phyloP scores from a whole-genome alignment of 2,113 vertebrate species.

The Phyllostomus hastatus region DNA sequence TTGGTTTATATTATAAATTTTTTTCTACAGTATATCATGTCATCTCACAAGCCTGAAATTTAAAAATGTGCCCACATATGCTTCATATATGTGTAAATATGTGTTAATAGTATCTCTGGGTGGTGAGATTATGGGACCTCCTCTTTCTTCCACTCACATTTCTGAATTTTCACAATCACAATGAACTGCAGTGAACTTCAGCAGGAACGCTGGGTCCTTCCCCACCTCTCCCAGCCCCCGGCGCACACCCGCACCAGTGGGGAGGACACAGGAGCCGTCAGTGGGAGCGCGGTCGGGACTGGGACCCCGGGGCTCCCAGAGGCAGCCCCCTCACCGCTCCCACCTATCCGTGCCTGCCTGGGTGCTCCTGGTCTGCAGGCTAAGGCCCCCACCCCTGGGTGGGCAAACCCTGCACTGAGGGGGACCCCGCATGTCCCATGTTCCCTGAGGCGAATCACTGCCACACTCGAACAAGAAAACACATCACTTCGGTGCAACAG shows the following conservation, averaged over 20 bases:
- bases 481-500: background rate
- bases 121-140: background rate
- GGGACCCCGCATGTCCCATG: background rate
- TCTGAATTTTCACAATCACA: background rate
- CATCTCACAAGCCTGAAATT: background rate
- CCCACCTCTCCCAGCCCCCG: background rate
- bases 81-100: background rate
- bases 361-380: background rate
- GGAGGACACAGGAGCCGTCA: too few relatives aligned
- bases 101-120: background rate
- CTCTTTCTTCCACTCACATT: background rate
- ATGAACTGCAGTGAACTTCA: background rate
- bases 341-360: background rate
- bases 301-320: background rate
- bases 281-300: background rate
- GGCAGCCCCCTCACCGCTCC: background rate
- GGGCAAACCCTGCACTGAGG: background rate
- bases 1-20: background rate
- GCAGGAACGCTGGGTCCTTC: background rate
- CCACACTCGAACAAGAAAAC: background rate
- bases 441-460: background rate
- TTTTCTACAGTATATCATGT: background rate
- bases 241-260: too few relatives aligned
- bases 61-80: background rate
- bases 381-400: background rate